Conservation (phyloP, 1,140 invertebrate genomes). For the Danaus melanippus region DNA sequence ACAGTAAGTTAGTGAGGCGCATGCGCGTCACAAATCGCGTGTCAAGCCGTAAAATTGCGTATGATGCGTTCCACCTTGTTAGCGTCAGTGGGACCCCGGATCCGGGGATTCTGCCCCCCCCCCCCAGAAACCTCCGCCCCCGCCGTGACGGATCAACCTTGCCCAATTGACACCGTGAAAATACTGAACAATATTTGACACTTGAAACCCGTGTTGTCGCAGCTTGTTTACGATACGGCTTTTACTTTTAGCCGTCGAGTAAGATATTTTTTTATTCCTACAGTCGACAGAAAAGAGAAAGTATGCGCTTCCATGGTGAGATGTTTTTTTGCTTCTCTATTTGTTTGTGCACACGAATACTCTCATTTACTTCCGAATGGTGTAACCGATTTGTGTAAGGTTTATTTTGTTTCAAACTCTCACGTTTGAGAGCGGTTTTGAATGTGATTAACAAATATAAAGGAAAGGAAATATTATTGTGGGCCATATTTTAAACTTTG, state of each 20-base stretch:
- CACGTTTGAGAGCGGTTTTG: no score
- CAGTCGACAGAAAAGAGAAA: constrained; percentile 3
- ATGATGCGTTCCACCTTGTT: constrained; percentile 44
- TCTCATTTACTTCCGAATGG: no score
- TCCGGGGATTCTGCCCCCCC: constrained; percentile 4
- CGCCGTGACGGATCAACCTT: constrained; percentile 36
- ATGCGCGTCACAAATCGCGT: constrained; percentile 51
- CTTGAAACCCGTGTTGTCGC: constrained; percentile 14
- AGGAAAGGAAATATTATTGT: no score
- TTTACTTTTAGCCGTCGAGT: no score
- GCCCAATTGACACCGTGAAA: constrained; percentile 41
- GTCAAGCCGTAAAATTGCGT: constrained; percentile 52
- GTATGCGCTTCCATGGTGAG: no score
- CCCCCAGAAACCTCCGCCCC: constrained; percentile 5
- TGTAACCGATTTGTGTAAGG: no score
- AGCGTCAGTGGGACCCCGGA: constrained; percentile 8
- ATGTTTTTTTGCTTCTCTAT: no score
- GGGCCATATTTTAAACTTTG: no score
- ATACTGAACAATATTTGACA: constrained; percentile 26
- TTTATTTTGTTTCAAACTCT: no score
- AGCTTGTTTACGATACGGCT: constrained; percentile 8
- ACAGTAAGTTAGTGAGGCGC: constrained; percentile 27
- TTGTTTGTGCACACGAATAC: no score
- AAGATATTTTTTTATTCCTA: not conserved
- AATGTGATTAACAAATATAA: no score